Evolutionary conservation across 1,140 invertebrate species (phyloP), one percentile per base, ranked within the genome.

Genomic region (Aricia agestis): DNA sequence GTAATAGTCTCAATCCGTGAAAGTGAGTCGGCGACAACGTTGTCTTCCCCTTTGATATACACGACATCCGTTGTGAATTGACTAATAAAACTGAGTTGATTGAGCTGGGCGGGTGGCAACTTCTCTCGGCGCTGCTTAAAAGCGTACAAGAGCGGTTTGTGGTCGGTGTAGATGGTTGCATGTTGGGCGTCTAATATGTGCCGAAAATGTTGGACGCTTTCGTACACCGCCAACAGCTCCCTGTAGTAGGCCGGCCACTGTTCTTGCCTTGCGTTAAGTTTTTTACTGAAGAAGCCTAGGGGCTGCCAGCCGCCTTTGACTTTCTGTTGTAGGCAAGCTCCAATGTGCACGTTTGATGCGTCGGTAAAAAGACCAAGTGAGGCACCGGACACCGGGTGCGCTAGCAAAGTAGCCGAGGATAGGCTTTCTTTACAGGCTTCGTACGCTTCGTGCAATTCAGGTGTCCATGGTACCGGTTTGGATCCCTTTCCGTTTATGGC

Each of bases 391-490:
- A 18, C 58, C 15, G 65, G 65, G 18, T 77, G 70, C 1, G 42
- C 36, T 7, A 72, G 18, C 6, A 72, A 15, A 5, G 72, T 67
- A 3, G 67, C 68, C 0, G 19, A 25, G 25, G 42, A 61, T 32
- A 72, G 32, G 25, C 45, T 41, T 6, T 1, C 2, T 42, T 72
- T 70, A 15, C 70, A 76, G 6, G 13, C 45, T 7, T 71, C 6
- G 18, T 70, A 74, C 6, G 59, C 6, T 19, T 65, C 19, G 4
- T 41, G 6, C 1, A 72, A 61, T n/a, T 70, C 25, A 18, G 71
- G 36, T 13, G 66, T 61, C 66, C 59, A 74, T 6, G 66, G 11
- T 17, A 76, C 36, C 25, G 71, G 72, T 52, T 72, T 72, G 2
- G 67, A 18, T 11, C 67, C 74, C 58, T 75, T 76, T 9, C 25